These are phyloP conservation scores for Heteropelma amictum DNA, from an alignment of 2,888 invertebrate genomes.

Conservation along the genomic window DNA sequence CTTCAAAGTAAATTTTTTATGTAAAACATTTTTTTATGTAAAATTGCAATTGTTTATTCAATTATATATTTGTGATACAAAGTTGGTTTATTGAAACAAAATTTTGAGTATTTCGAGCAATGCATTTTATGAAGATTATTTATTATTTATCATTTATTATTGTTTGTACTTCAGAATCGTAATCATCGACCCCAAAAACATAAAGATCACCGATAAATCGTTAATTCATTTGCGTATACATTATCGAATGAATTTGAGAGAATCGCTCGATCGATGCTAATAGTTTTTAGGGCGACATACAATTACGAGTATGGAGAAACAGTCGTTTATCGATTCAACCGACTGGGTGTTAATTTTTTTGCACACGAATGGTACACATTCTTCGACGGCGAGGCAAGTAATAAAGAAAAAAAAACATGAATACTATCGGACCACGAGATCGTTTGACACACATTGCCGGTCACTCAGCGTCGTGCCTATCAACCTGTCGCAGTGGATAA, in stretches of 20 bases:
- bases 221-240: not conserved
- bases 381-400: not conserved
- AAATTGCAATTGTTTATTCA: too few species aligned
- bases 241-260: not conserved
- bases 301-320: not conserved
- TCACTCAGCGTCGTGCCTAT: slow-evolving; percentile 9
- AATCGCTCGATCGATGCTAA: not conserved
- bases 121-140: too few species aligned
- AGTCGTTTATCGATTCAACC: not conserved
- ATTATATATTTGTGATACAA: too few species aligned
- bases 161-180: too few species aligned
- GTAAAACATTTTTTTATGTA: too few species aligned
- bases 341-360: not conserved
- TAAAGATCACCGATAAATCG: too few species aligned
- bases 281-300: not conserved
- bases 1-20: too few species aligned
- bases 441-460: slow-evolving; percentile 52
- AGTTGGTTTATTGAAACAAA: too few species aligned
- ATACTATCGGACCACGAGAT: slow-evolving; percentile 36
- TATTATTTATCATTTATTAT: too few species aligned
- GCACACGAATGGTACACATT: not conserved
- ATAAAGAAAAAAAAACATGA: slow-evolving; percentile 1
- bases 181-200: too few species aligned
- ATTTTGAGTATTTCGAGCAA: too few species aligned
- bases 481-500: slow-evolving; percentile 15